Percentiles rank a stretch among this genome's conserved stretches.
Evolutionary conservation across 2,888 invertebrate species (phyloP).

Genomic region (Strigamia maritima): DNA sequence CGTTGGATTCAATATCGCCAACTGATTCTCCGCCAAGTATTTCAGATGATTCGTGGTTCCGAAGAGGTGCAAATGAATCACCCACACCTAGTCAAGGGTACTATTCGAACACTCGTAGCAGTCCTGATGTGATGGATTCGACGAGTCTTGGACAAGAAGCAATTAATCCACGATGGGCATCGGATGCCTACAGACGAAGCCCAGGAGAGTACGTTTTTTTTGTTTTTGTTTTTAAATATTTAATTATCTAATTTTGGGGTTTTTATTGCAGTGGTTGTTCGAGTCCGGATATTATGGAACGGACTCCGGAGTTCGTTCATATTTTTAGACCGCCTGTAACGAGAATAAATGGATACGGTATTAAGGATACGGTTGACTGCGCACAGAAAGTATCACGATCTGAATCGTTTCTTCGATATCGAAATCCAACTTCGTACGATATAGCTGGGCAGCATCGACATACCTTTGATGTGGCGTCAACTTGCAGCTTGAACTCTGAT

Average conservation of each 20-base stretch:
- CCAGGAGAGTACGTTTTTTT: not conserved
- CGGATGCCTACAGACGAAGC: not conserved
- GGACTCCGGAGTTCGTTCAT: not conserved
- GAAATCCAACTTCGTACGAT: not conserved
- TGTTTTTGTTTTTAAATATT: not conserved
- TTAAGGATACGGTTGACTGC: not conserved
- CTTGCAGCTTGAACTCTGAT: not conserved
- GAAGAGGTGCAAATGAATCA: not conserved
- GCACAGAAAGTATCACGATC: not conserved
- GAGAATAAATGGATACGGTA: not conserved
- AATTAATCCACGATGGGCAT: not conserved
- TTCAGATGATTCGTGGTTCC: conserved; percentile 32
- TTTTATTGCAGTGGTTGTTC: not conserved
- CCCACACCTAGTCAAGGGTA: conserved; percentile 42
- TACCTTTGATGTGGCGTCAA: not conserved
- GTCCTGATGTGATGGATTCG: conserved; percentile 36
- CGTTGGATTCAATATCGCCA: conserved; percentile 70
- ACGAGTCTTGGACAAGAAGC: not conserved
- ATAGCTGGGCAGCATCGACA: not conserved
- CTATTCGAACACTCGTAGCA: conserved; percentile 40
- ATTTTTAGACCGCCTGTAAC: not conserved
- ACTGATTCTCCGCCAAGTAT: conserved; percentile 52
- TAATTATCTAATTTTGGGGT: not conserved
- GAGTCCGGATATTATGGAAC: not conserved
- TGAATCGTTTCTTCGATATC: not conserved